These are phyloP conservation scores for Avahi laniger DNA, from an alignment of 2,797 vertebrate species.

Conservation along the genomic window DNA sequence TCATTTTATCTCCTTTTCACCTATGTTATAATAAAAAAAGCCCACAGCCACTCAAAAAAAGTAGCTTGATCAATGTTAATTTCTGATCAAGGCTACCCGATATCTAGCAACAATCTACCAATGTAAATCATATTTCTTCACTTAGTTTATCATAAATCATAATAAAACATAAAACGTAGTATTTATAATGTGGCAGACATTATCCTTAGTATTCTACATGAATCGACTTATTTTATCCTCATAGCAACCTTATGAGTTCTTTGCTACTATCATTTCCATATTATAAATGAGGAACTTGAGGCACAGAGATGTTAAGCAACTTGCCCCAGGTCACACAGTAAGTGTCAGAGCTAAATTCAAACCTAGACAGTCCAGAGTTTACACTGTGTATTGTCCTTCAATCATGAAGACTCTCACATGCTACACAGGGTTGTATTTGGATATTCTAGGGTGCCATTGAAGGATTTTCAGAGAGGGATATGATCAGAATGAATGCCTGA, in stretches of 20 bases:
- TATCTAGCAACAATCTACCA: background rate
- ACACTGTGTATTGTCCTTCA: background rate
- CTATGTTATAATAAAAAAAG: background rate
- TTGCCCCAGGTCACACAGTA: background rate
- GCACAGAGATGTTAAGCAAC: background rate
- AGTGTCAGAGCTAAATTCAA: background rate
- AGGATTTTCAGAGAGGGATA: background rate
- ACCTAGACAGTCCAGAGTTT: background rate
- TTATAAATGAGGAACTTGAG: background rate
- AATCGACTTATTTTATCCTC: background rate
- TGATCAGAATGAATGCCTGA: background rate
- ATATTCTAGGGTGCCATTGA: background rate
- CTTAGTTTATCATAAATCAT: background rate
- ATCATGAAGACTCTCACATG: background rate
- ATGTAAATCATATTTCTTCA: background rate
- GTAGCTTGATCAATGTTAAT: background rate
- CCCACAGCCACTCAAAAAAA: conserved; percentile 4
- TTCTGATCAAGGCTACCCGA: background rate
- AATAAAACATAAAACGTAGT: background rate
- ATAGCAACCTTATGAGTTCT: background rate
- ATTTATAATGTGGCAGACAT: background rate
- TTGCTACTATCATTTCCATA: background rate
- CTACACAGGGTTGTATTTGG: background rate
- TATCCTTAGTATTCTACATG: background rate
- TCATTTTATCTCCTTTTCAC: background rate